Conservation (phyloP, 2,888 invertebrate genomes). For the Lasius platythorax region DNA sequence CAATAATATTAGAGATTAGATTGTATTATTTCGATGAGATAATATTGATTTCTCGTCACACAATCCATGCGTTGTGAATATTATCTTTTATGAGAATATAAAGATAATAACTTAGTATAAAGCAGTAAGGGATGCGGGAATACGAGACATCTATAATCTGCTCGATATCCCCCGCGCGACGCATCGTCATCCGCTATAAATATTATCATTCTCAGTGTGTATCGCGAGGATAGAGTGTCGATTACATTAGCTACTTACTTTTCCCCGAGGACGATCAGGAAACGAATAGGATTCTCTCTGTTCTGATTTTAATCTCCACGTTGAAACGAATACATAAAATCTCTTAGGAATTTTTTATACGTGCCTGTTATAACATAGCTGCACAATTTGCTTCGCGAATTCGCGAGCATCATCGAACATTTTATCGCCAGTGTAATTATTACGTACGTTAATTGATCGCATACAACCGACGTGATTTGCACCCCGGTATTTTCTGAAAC, state of each 20-base stretch:
- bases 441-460: slow-evolving; percentile 35
- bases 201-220: slow-evolving; percentile 51
- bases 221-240: slow-evolving; percentile 53
- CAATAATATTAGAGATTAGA: background rate
- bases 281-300: slow-evolving; percentile 5
- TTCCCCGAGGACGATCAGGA: slow-evolving; percentile 53
- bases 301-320: slow-evolving; percentile 38
- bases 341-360: background rate
- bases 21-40: background rate
- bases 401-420: slow-evolving; percentile 7
- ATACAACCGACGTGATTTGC: slow-evolving; percentile 19
- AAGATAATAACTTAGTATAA: slow-evolving; percentile 45
- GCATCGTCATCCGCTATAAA: slow-evolving; percentile 58
- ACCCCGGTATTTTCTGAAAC: slow-evolving; percentile 1
- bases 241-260: slow-evolving; percentile 55
- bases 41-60: slow-evolving; percentile 27
- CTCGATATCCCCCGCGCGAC: slow-evolving; percentile 55
- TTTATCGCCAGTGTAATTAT: slow-evolving; percentile 16
- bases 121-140: slow-evolving; percentile 20
- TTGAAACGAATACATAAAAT: slow-evolving; percentile 15
- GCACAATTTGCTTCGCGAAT: background rate
- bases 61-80: slow-evolving; percentile 16
- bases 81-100: slow-evolving; percentile 35
- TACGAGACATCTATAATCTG: slow-evolving; percentile 54
- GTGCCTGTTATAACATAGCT: background rate